These are phyloP conservation scores for Philypnodon macrostomus DNA, from an alignment of 2,797 vertebrate genomes.

Conservation along the genomic window DNA sequence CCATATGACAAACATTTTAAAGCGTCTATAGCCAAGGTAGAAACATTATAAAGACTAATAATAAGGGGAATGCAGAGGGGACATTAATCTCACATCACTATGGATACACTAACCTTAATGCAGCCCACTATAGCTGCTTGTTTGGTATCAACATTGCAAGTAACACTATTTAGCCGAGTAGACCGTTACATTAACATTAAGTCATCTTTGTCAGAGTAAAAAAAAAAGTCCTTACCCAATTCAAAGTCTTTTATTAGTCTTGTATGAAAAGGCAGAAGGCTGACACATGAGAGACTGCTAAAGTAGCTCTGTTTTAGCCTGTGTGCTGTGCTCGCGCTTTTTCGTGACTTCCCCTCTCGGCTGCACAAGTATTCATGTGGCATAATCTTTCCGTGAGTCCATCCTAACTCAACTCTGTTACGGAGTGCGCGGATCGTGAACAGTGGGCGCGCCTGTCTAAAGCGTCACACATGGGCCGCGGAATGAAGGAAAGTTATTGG, in stretches of 20 bases:
- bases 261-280: background rate
- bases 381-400: conserved; percentile 32
- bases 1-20: too few species aligned
- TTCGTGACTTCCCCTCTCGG: conserved; percentile 5
- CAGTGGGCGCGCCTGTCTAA: conserved; percentile 54
- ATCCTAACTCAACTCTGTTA: conserved; percentile 35
- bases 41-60: too few species aligned
- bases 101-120: background rate
- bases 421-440: conserved; percentile 14
- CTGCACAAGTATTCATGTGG: conserved; percentile 1
- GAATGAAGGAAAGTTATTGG: conserved; percentile 48
- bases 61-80: background rate
- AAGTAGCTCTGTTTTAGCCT: conserved; percentile 7
- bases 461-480: conserved; percentile 50
- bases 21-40: too few species aligned
- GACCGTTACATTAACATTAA: background rate
- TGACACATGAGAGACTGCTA: conserved; percentile 1
- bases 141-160: background rate
- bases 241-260: conserved; percentile 5
- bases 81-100: background rate
- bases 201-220: background rate
- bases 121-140: conserved; percentile 3
- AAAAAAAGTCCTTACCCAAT: conserved; percentile 33
- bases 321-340: conserved; percentile 1
- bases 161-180: background rate